A percentile compares a stretch with the other conserved stretches of the same genome.
Conservation (phyloP, 2,797 vertebrate species). For the Schizothorax lantsangensis region DNA sequence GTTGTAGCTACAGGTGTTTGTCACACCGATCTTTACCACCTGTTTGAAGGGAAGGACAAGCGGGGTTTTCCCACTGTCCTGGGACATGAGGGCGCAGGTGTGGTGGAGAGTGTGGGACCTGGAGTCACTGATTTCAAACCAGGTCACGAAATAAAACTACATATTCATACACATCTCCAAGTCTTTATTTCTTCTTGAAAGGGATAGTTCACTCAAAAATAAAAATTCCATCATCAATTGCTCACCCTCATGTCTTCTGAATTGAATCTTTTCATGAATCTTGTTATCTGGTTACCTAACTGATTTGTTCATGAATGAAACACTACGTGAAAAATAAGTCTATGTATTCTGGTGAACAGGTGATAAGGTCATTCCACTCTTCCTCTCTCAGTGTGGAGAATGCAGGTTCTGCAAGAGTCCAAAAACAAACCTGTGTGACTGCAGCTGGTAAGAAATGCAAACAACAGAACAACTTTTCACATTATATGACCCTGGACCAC, state of each 20-base stretch:
- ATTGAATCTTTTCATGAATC: not conserved
- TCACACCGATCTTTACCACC: conserved; percentile 76
- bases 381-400: conserved; percentile 88
- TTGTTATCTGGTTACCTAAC: not conserved
- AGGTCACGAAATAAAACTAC: conserved; percentile 64
- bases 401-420: conserved; percentile 92
- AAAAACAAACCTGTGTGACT: conserved; percentile 90
- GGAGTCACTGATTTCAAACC: conserved; percentile 78
- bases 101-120: conserved; percentile 79
- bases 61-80: conserved; percentile 74
- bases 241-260: conserved; percentile 7
- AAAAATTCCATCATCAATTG: not conserved
- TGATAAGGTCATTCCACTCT: conserved; percentile 91
- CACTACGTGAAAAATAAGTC: not conserved
- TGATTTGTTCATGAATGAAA: not conserved
- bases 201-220: not conserved
- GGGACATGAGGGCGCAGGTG: conserved; percentile 78
- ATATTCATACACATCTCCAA: not conserved
- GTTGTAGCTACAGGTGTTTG: conserved; percentile 77
- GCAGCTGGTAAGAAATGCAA: conserved; percentile 81
- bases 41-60: conserved; percentile 66
- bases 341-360: conserved; percentile 68
- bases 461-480: not conserved
- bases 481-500: not conserved
- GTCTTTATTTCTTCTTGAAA: not conserved